Percentiles rank a stretch among this genome's conserved stretches.
Conservation (phyloP, 2,797 vertebrate genomes). For the Eupleurogrammus muticus region DNA sequence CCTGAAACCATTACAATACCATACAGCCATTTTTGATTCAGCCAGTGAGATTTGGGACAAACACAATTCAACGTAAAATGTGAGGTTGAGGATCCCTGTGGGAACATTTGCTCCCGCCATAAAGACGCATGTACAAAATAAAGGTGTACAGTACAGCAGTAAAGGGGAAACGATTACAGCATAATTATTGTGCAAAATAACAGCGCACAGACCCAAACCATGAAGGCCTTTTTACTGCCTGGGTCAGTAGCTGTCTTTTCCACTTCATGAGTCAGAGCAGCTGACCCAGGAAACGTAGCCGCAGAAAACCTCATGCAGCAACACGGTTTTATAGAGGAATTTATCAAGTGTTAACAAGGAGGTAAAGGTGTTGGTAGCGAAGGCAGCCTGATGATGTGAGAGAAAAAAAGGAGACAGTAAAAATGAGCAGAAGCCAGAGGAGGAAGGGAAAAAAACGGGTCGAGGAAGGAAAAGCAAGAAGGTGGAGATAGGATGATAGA, state of each 20-base stretch:
- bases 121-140: constrained; percentile 14
- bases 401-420: constrained; percentile 9
- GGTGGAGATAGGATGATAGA: constrained; percentile 52
- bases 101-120: constrained; percentile 3
- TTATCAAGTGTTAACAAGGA: constrained; percentile 61
- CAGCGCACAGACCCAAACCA: constrained; percentile 44
- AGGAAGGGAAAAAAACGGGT: constrained; percentile 21
- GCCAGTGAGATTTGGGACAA: not conserved
- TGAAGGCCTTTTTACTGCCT: constrained; percentile 52
- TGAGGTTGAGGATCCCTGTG: not conserved
- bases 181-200: constrained; percentile 56
- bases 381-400: constrained; percentile 17
- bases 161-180: constrained; percentile 58
- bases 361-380: constrained; percentile 27
- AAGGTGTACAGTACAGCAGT: constrained; percentile 12
- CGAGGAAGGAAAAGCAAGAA: constrained; percentile 41
- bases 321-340: constrained; percentile 68
- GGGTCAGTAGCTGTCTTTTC: constrained; percentile 64
- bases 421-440: not conserved
- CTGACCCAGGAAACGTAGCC: constrained; percentile 57
- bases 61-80: not conserved
- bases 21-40: not conserved
- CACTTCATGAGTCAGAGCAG: constrained; percentile 64
- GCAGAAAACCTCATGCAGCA: constrained; percentile 60
- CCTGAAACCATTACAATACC: not conserved